Percentiles rank a stretch among this genome's conserved stretches.
Evolutionary conservation across 2,113 vertebrate species (phyloP).

Genomic region (Thunnus maccoyii): DNA sequence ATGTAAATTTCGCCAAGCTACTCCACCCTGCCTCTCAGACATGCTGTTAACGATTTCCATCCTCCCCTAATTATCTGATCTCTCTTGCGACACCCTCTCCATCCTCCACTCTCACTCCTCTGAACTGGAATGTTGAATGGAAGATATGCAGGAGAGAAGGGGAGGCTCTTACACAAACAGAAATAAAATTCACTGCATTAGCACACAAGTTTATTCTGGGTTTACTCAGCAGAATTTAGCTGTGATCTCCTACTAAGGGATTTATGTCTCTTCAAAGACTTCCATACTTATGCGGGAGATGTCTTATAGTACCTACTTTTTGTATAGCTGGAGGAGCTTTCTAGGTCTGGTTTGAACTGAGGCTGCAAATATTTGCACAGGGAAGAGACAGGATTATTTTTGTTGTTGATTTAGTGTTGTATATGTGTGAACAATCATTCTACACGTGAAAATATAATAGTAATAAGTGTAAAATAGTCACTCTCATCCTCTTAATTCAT

Average conservation of each 20-base stretch:
- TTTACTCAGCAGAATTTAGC: constrained; percentile 61
- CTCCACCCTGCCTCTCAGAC: constrained; percentile 61
- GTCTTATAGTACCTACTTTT: constrained; percentile 13
- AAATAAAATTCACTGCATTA: constrained; percentile 8
- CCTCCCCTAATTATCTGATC: constrained; percentile 17
- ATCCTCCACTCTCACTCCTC: constrained; percentile 5
- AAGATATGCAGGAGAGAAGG: background rate
- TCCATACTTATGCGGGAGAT: constrained; percentile 26
- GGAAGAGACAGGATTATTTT: background rate
- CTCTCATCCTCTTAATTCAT: too few species aligned
- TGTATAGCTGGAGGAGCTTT: constrained; percentile 26
- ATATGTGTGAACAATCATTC: background rate
- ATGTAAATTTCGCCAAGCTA: constrained; percentile 52
- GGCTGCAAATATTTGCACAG: background rate
- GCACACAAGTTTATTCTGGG: constrained; percentile 44
- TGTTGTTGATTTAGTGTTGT: background rate
- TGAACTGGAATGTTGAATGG: constrained; percentile 1
- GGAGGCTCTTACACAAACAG: constrained; percentile 3
- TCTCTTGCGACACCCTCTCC: constrained; percentile 19
- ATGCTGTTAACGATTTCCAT: constrained; percentile 42
- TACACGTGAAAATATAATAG: too few species aligned
- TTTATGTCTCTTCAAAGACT: constrained; percentile 64
- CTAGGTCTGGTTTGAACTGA: constrained; percentile 5
- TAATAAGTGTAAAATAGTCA: too few species aligned
- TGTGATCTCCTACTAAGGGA: constrained; percentile 50